These are phyloP conservation scores for Sebastes minor DNA, from an alignment of 2,797 vertebrate species.

Conservation along the genomic window DNA sequence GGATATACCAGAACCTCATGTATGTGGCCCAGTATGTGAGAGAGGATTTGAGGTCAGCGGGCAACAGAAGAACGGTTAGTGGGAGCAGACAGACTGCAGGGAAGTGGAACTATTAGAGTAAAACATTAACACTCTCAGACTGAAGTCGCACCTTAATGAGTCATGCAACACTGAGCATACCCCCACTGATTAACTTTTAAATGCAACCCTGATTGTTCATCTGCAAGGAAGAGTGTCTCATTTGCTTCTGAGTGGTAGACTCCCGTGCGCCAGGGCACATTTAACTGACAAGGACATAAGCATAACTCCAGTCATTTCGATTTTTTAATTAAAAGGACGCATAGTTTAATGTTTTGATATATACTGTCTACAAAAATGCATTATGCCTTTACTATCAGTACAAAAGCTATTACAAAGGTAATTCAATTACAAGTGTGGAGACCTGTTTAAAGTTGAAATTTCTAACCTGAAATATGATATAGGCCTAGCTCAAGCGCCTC, in stretches of 20 bases:
- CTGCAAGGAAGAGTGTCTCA: not conserved
- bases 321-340: not conserved
- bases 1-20: not conserved
- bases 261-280: not conserved
- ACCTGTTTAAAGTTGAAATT: not conserved
- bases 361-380: not conserved
- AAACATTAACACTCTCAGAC: conserved; percentile 6
- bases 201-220: conserved; percentile 6
- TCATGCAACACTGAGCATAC: conserved; percentile 13
- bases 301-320: not conserved
- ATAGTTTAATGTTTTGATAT: not conserved
- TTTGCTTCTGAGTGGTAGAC: not conserved
- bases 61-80: not conserved
- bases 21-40: not conserved
- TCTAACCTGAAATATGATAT: not conserved
- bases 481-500: not conserved
- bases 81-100: not conserved
- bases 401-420: not conserved
- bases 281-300: conserved; percentile 6
- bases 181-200: conserved; percentile 21
- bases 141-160: conserved; percentile 9
- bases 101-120: not conserved
- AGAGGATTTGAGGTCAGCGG: not conserved
- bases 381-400: not conserved
- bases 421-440: not conserved